Conservation (phyloP, 2,113 vertebrate genomes). For the Suncus etruscus region DNA sequence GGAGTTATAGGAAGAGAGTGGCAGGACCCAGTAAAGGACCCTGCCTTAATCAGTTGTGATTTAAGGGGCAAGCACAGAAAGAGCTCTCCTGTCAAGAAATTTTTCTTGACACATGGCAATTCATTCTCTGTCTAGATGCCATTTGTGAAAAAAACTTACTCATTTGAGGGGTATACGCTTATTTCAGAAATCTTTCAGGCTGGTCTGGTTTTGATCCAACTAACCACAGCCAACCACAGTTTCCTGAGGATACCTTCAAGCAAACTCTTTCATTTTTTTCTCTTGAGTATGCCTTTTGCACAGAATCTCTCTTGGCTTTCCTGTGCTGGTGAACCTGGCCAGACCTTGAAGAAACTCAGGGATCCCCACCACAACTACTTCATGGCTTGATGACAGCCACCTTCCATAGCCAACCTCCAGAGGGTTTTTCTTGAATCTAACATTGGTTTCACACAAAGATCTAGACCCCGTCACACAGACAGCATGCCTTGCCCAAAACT, state of each 20-base stretch:
- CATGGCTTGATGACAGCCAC: conserved; percentile 8
- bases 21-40: not conserved
- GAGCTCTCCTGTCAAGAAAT: not conserved
- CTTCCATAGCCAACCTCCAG: not conserved
- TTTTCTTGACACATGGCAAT: not conserved
- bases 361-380: not conserved
- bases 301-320: conserved; percentile 10
- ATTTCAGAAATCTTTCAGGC: not conserved
- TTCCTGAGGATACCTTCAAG: not conserved
- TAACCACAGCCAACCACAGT: conserved; percentile 19
- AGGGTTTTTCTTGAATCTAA: not conserved
- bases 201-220: conserved; percentile 1
- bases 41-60: not conserved
- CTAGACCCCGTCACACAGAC: not conserved
- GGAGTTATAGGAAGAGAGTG: not conserved
- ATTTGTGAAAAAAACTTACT: not conserved
- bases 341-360: conserved; percentile 18
- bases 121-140: not conserved
- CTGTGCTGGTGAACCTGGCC: not conserved
- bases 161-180: not conserved
- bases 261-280: not conserved
- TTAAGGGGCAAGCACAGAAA: not conserved
- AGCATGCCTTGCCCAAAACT: not conserved
- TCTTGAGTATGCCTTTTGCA: not conserved
- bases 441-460: conserved; percentile 24